Evolutionary conservation across 2,888 invertebrate genomes (phyloP), one percentile per base, ranked within the genome.

Genomic region (Lymantria monacha): DNA sequence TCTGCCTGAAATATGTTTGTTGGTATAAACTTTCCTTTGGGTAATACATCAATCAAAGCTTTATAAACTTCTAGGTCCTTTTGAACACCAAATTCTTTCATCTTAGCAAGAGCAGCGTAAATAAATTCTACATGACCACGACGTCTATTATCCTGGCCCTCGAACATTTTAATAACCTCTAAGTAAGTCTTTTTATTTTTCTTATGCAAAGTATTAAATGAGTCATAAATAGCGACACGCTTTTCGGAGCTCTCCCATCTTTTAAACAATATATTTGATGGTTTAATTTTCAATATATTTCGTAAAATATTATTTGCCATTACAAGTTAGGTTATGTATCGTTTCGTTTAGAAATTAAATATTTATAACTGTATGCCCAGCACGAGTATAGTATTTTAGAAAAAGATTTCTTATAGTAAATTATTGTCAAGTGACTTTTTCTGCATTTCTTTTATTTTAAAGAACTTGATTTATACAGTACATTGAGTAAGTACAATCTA

Each of bases 91-190:
- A 96, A 99, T 51, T 95, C 95, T 62, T 96, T 94, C 97, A 99
- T 97, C 72, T 96, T 93, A 49, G 94, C 94, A 57, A 99, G 82
- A 0, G 98, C 98, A 0, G 96, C 94, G 76, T 97, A 95, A 66
- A 99, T 97, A 83, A 99, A 99, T 72, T 98, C 98, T 0, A 98
- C 97, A 80, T 98, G 97, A 42, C 97, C 98, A 53, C 96, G 92
- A 57, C 96, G 92, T 69, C 95, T 93, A 0, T 92, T 92, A 64
- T 95, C 95, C 41, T 93, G 92, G 30, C 92, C 92, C 66, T 94
- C 92, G 74, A 96, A 99, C 56, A 95, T 93, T 64, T 95, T 94
- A 48, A 97, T 89, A 82, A 95, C 94, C 55, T 95, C 93, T 45
- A 96, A 71, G 75, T 95, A 97, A 0, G 94, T 92, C 12, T 94